Evolutionary conservation across 37 sponge, comb jelly and placozoan species (phyloP), one percentile per base, ranked within the genome.

Genomic region (Theonella swinhoei): DNA sequence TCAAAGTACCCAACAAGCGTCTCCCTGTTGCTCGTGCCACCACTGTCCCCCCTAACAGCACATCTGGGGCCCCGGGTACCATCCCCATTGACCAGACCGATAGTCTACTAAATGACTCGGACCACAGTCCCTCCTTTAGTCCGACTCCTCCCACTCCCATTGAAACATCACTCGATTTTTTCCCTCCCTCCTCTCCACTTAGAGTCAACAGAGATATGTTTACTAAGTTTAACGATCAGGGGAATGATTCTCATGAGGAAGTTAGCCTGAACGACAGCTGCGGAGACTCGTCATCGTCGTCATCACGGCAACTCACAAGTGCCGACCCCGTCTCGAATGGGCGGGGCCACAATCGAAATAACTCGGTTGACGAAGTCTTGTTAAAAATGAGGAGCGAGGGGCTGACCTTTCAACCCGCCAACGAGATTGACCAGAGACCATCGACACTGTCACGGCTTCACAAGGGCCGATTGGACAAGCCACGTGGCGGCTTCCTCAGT

Each of bases 1-100:
- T 92, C 39, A 92, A 87, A 42, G 81, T 81, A 7, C 95, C 95
- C 3, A 86, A 86, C 0, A 78, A 88, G 72, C 82, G 86, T 19
- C 67, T 78, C 47, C 40, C 86, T 32, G 5, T 33, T 2, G 29
- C 72, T 19, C 36, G 65, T 3, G 33, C 42, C 0, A n/a, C 79
- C 36, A 69, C 72, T 32, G 59, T 71, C 3, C 33, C 78, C 39
- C 28, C 69, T 19, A 36, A 34, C 68, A 64, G 39, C 22, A n/a
- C 34, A 64, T 1, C 39, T 30, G 31, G 59, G 41, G 39, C 42
- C 67, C 62, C 59, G 8, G n/a, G n/a, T n/a, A 14, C 72, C 3
- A 71, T 71, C 32, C 3, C 37, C n/a, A 14, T 33, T 25, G 68
- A 83, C 42, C 64, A 60, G 39, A 72, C 76, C 11, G 80, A 68